Percentiles rank a stretch among this genome's conserved stretches.
Conservation (phyloP, 1,140 invertebrate species). For the Trissolcus basalis region DNA sequence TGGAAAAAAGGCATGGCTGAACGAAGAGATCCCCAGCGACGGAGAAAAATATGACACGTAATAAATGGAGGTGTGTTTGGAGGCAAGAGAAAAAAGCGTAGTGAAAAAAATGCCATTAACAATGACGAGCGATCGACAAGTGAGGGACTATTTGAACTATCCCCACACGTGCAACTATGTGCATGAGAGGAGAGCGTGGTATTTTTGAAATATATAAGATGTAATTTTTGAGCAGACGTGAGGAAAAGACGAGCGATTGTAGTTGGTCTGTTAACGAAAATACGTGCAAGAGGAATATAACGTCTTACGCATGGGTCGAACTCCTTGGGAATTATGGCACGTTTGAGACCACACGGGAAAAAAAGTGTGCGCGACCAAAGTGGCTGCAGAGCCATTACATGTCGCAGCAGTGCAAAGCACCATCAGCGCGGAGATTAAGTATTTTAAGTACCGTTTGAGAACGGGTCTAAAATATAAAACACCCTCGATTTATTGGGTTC, state of each 20-base stretch:
- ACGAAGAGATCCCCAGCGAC: conserved; percentile 10
- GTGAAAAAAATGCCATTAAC: conserved; percentile 20
- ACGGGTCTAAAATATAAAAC: conserved; percentile 13
- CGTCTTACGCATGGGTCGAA: conserved; percentile 4
- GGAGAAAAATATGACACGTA: conserved; percentile 49
- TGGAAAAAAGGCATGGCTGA: conserved; percentile 14
- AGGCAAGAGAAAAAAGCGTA: conserved; percentile 5
- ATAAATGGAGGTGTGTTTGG: conserved; percentile 42
- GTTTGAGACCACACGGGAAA: conserved; percentile 18
- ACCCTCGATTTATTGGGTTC: conserved; percentile 8
- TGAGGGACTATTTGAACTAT: too few species aligned
- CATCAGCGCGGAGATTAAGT: conserved; percentile 18
- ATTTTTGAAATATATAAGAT: too few species aligned
- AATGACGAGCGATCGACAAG: conserved; percentile 27
- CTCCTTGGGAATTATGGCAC: conserved; percentile 40
- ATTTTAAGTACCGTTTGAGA: conserved; percentile 14
- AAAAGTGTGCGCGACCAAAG: conserved; percentile 25
- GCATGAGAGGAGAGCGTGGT: too few species aligned
- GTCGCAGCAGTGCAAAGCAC: conserved; percentile 10
- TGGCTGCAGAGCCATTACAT: conserved; percentile 29
- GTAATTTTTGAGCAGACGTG: too few species aligned
- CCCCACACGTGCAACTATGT: too few species aligned
- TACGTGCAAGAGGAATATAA: conserved; percentile 4
- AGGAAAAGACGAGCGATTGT: too few species aligned
- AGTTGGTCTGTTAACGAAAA: conserved; percentile 13